Base-by-base conservation (phyloP, 1,140 invertebrate genomes). In the Conopomorpha cramerella region DNA sequence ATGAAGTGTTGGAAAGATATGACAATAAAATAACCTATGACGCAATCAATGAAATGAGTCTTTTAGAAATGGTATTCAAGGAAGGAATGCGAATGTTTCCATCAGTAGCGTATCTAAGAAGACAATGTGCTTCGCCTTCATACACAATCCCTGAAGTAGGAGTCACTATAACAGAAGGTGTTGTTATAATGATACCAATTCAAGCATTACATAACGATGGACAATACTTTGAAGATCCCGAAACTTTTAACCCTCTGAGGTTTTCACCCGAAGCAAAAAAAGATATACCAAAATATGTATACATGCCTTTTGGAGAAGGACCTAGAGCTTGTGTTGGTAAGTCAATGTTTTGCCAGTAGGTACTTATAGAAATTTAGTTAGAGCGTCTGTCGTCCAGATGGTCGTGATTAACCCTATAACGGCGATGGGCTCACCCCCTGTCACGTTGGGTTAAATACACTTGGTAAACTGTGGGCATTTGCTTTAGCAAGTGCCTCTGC, bases 11-110 rank as follows among this genome's bases (percentile, higher is more conserved):
- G n/a, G 37, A 42, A 2, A 50, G 51, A 2, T 37, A 66, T 14
- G 34, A 50, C 0, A 62, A 60, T 2, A 30, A 59, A 12, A 18
- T 79, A 0, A 51, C 52, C 12, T 78, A 79, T 25, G 79, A 77
- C 0, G 47, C 44, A 0, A 29, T 83, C 2, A 56, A 59, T 2
- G 51, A 77, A 0, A 65, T 82, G 53, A 38, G 28, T 0, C 83
- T 82, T 38, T 26, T 81, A 32, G 81, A 83, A 12, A 77, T n/a
- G 23, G n/a, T n/a, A 25, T 25, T 25, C 23, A 25, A 25, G 23
- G 23, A 25, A 25, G 23, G 23, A 25, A 25, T 25, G 23, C 23
- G 23, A n/a, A 25, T 25, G 6, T 25, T 25, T 25, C 23, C 23
- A 25, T 25, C 23, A 25, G 6, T 25, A 7, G 23, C 6, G n/a